Base-by-base conservation (phyloP, 1,140 invertebrate species). In the Philopotamus ludificatus region DNA sequence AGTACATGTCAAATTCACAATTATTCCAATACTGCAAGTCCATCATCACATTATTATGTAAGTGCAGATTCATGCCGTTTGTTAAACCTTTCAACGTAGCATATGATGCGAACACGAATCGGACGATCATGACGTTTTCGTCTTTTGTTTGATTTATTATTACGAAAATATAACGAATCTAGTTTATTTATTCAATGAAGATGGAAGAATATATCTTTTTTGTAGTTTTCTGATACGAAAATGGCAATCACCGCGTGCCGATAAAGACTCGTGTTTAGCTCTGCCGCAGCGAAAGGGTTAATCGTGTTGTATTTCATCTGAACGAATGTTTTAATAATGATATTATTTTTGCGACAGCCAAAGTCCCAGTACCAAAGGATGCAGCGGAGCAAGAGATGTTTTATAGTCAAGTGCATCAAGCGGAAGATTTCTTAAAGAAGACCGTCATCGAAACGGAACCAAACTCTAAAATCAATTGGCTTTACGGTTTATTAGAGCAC, bases 381-480 rank as follows among this genome's bases (percentile, higher is more conserved):
- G 8, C 45, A 16, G 21, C 20, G 3, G 25, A 54, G 3, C 44
- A 41, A 18, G 18, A 10, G 2, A 28, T 21, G 0, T 63, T 68
- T 51, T 59, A 53, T 22, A 34, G 22, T 3, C 61, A 64, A 22
- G 23, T 64, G 16, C 60, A 60, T 12, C 15, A 63, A 53, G 61
- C 64, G 1, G 61, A 64, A 20, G 66, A 60, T 8, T 59, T 45
- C 22, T 39, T 68, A 9, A 61, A 68, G 22, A 58, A 54, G 15
- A 42, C 64, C 9, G 20, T 68, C 7, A 22, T 20, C 7, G 47
- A 68, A 20, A 59, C 63, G 1, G 41, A 54, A 23, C 1, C 44
- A 16, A 7, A 12, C 28, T 50, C 54, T 0, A 50, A 26, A 51
- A 28, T 50, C 1, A 47, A 51, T 23, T 15, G 63, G 12, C 25